phyloP scores from a whole-genome alignment of 2,113 vertebrate genomes.

The Lophius piscatorius region DNA sequence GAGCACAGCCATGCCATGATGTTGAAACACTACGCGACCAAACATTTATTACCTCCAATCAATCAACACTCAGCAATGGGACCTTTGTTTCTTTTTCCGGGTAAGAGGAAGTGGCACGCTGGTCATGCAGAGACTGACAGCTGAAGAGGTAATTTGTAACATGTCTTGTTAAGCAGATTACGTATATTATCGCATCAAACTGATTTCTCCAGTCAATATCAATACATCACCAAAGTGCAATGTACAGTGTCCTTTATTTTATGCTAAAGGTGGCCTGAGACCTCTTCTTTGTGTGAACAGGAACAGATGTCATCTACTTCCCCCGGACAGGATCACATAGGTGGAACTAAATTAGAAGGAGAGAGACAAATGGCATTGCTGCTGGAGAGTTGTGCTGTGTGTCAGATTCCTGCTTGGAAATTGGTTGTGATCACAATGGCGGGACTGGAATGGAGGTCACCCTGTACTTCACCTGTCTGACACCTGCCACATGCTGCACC shows the following conservation, averaged over 20 bases:
- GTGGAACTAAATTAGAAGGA: slow-evolving; percentile 7
- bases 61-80: slow-evolving; percentile 85
- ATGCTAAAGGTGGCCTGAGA: slow-evolving; percentile 41
- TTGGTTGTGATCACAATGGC: slow-evolving; percentile 17
- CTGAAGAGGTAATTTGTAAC: slow-evolving; percentile 84
- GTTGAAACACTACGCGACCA: slow-evolving; percentile 92
- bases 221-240: not conserved
- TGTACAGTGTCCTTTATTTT: not conserved
- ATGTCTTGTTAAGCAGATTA: too few relatives aligned
- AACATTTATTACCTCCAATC: slow-evolving; percentile 88
- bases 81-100: slow-evolving; percentile 85
- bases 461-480: slow-evolving; percentile 42
- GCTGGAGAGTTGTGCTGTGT: slow-evolving; percentile 16
- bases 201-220: not conserved
- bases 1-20: slow-evolving; percentile 90
- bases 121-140: slow-evolving; percentile 82
- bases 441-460: slow-evolving; percentile 35
- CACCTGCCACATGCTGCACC: slow-evolving; percentile 30
- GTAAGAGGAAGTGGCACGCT: slow-evolving; percentile 77
- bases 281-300: slow-evolving; percentile 35
- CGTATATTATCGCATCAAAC: not conserved
- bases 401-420: slow-evolving; percentile 18
- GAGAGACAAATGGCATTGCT: slow-evolving; percentile 13
- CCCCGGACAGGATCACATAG: slow-evolving; percentile 7
- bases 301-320: slow-evolving; percentile 20